Evolutionary conservation across 2,888 invertebrate species (phyloP).

Genomic region (Leucoma salicis): DNA sequence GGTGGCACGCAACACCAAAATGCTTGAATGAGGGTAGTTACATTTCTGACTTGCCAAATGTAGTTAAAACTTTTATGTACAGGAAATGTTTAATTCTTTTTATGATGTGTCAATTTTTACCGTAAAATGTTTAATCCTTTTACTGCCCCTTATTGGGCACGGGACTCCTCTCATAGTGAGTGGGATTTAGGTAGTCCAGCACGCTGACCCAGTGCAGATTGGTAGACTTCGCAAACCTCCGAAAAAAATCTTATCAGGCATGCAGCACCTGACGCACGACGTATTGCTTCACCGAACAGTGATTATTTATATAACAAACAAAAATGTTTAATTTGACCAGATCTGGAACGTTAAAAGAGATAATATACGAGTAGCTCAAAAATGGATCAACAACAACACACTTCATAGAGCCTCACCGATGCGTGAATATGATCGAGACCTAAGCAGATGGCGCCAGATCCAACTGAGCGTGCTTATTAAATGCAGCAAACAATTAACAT

Average conservation of each 20-base stretch:
- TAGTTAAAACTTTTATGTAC: conserved; percentile 2
- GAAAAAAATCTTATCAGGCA: no score
- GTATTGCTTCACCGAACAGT: no score
- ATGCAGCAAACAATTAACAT: conserved; percentile 68
- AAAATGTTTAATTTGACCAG: no score
- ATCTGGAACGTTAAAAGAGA: no score
- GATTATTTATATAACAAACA: no score
- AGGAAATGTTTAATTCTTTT: conserved; percentile 3
- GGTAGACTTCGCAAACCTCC: no score
- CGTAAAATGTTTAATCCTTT: not conserved
- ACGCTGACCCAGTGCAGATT: no score
- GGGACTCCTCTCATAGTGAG: no score
- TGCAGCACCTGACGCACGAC: no score
- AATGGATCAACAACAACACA: not conserved
- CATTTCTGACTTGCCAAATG: conserved; percentile 11
- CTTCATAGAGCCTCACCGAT: not conserved
- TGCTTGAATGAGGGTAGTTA: conserved; percentile 22
- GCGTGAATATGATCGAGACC: conserved; percentile 23
- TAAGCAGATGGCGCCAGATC: conserved; percentile 31
- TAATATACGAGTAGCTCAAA: no score
- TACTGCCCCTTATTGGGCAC: no score
- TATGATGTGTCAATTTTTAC: not conserved
- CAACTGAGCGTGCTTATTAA: conserved; percentile 52
- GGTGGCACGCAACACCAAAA: conserved; percentile 38
- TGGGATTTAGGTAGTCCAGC: no score